A percentile compares a stretch with the other conserved stretches of the same genome.
Evolutionary conservation across 2,113 vertebrate species (phyloP).

Genomic region (Cyprinodon variegatus): DNA sequence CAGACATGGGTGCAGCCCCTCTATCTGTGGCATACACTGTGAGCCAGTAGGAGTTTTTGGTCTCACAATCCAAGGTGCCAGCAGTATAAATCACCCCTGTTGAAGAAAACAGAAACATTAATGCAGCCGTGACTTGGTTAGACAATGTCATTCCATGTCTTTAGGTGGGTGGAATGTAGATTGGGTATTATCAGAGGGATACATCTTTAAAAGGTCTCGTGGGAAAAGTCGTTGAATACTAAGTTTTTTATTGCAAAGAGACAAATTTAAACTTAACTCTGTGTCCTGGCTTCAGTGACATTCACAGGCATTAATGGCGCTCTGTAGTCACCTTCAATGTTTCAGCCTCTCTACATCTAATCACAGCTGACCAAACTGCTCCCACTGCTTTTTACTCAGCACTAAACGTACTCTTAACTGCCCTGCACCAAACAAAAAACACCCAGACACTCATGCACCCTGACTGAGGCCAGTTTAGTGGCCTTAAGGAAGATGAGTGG

Average conservation of each 20-base stretch:
- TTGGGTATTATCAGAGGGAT: slow-evolving; percentile 28
- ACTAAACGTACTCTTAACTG: slow-evolving; percentile 54
- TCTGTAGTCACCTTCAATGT: slow-evolving; percentile 74
- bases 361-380: slow-evolving; percentile 79
- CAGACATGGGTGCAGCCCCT: slow-evolving; percentile 87
- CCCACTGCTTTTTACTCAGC: slow-evolving; percentile 62
- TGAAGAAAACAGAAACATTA: slow-evolving; percentile 47
- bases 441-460: slow-evolving; percentile 41
- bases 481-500: slow-evolving; percentile 65
- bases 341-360: slow-evolving; percentile 71
- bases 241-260: slow-evolving; percentile 50
- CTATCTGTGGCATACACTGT: slow-evolving; percentile 90
- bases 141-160: slow-evolving; percentile 30
- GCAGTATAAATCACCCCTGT: slow-evolving; percentile 93
- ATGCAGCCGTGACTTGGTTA: slow-evolving; percentile 27
- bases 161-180: slow-evolving; percentile 8
- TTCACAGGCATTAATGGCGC: slow-evolving; percentile 66
- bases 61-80: slow-evolving; percentile 92
- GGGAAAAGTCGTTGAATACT: slow-evolving; percentile 45
- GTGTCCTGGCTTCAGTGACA: slow-evolving; percentile 65
- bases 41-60: slow-evolving; percentile 91
- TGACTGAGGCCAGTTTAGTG: slow-evolving; percentile 51
- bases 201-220: slow-evolving; percentile 33
- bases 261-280: slow-evolving; percentile 43
- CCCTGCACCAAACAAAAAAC: slow-evolving; percentile 33